These are phyloP conservation scores for Hestina assimilis DNA, from an alignment of 1,140 invertebrate species.

Conservation along the genomic window DNA sequence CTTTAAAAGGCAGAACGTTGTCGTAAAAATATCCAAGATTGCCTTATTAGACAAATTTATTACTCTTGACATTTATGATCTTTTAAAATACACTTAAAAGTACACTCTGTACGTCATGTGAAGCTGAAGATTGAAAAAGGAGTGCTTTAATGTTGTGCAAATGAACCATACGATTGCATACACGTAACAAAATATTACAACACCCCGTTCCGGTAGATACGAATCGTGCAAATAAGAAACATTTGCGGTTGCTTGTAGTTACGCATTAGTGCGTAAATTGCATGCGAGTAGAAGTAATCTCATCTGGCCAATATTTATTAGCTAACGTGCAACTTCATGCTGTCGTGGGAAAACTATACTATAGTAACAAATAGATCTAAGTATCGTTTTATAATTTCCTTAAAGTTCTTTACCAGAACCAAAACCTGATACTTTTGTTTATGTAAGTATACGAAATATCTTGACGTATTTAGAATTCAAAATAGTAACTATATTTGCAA, in stretches of 20 bases:
- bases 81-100: constrained; percentile 9
- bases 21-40: constrained; percentile 8
- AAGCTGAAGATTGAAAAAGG: background rate
- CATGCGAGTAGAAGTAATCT: constrained; percentile 56
- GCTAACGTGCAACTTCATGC: constrained; percentile 35
- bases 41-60: constrained; percentile 12
- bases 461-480: too few relatives aligned
- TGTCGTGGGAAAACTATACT: constrained; percentile 51
- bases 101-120: too few relatives aligned
- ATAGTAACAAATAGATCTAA: background rate
- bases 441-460: too few relatives aligned
- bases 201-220: constrained; percentile 27
- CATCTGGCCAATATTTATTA: constrained; percentile 62
- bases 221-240: constrained; percentile 48
- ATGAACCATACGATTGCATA: constrained; percentile 18
- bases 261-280: constrained; percentile 68
- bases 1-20: background rate
- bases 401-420: too few relatives aligned
- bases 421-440: too few relatives aligned
- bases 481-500: too few relatives aligned
- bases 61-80: constrained; percentile 12
- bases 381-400: background rate
- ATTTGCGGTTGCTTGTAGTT: constrained; percentile 53
- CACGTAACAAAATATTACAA: constrained; percentile 18
- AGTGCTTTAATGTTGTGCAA: constrained; percentile 11